These are phyloP conservation scores for Hippasteria phrygiana DNA, from an alignment of 53 echinoderm and acorn worm genomes.

Conservation along the genomic window DNA sequence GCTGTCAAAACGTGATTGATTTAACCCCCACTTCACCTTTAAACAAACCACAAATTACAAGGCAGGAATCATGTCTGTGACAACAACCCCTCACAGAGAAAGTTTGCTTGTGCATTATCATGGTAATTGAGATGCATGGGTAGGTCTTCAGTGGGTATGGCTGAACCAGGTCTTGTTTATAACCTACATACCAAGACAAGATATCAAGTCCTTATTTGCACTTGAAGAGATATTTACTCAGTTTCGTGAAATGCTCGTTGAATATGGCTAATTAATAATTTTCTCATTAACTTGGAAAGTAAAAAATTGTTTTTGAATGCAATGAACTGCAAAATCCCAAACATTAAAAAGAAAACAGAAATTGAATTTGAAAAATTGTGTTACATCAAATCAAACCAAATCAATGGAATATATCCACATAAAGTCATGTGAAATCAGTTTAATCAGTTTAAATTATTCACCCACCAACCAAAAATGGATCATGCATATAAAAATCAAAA, in stretches of 20 bases:
- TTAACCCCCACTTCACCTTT: not conserved
- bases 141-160: not conserved
- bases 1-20: not conserved
- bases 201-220: constrained; percentile 14
- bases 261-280: too few relatives aligned
- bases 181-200: constrained; percentile 10
- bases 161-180: not conserved
- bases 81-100: constrained; percentile 16
- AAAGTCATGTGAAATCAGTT: too few relatives aligned
- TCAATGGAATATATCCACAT: too few relatives aligned
- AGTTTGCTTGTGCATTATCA: not conserved
- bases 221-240: not conserved
- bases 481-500: too few relatives aligned
- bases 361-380: too few relatives aligned
- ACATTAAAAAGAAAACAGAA: too few relatives aligned
- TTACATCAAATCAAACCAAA: too few relatives aligned
- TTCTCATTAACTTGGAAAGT: too few relatives aligned
- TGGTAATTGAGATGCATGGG: constrained; percentile 2
- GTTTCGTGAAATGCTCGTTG: not conserved
- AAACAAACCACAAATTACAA: not conserved
- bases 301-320: too few relatives aligned
- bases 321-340: too few relatives aligned
- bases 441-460: too few relatives aligned
- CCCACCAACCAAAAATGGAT: too few relatives aligned
- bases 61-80: not conserved